Conservation (phyloP, 2,888 invertebrate genomes). For the Frankliniella fusca region DNA sequence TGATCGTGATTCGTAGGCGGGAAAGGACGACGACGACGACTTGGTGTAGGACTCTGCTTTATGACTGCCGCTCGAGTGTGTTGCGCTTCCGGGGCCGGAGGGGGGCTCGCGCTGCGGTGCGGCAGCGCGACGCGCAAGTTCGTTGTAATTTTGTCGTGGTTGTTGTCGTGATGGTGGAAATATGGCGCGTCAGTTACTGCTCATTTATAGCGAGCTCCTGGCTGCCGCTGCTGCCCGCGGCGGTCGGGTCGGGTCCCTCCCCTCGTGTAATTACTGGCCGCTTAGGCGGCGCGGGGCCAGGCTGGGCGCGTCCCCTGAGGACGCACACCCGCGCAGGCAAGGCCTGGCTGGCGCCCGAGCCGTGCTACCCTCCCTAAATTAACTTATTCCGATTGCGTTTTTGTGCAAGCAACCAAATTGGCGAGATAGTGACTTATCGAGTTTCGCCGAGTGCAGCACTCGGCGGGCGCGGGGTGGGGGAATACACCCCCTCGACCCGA, state of each 20-base stretch:
- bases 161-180: background rate
- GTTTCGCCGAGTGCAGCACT: background rate
- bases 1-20: no score
- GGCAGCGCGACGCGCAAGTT: background rate
- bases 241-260: background rate
- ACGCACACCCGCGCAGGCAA: conserved; percentile 22
- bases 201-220: background rate
- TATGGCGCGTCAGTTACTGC: background rate
- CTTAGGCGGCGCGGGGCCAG: conserved; percentile 28
- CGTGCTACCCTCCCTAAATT: conserved; percentile 12
- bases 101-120: background rate
- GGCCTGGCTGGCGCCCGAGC: background rate
- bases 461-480: background rate
- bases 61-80: conserved; percentile 19
- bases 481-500: no score
- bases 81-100: background rate
- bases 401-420: conserved; percentile 25
- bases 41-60: conserved; percentile 7
- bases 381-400: conserved; percentile 25
- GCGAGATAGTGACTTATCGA: conserved; percentile 16
- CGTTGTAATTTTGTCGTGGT: background rate
- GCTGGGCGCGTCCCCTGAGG: conserved; percentile 9
- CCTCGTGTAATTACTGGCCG: conserved; percentile 20
- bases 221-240: background rate
- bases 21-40: no score